Evolutionary conservation across 2,888 invertebrate species (phyloP).

Genomic region (Eucera pruinosa): DNA sequence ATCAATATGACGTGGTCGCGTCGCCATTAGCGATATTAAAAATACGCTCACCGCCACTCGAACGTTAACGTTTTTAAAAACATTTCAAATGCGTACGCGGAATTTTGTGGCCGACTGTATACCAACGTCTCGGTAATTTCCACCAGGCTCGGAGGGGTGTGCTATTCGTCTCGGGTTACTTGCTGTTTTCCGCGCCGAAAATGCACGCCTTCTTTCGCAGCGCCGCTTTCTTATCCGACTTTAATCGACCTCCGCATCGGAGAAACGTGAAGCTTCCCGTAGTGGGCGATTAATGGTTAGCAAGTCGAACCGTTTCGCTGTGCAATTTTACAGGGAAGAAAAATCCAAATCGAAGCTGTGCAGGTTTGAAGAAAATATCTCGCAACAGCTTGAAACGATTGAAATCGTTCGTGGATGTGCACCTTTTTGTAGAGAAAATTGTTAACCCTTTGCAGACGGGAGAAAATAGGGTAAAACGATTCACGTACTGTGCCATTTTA

Average conservation of each 20-base stretch:
- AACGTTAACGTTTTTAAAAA: no score
- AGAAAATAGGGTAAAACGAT: no score
- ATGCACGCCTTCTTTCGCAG: not conserved
- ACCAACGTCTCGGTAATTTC: constrained; percentile 34
- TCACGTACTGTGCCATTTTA: no score
- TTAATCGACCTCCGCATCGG: not conserved
- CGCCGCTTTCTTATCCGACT: constrained; percentile 2
- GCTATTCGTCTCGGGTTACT: constrained; percentile 38
- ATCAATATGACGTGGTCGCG: no score
- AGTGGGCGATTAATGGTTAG: constrained; percentile 4
- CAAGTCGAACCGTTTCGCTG: not conserved
- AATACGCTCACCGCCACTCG: no score
- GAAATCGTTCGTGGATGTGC: no score
- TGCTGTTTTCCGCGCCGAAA: not conserved
- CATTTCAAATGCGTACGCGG: no score
- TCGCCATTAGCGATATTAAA: no score
- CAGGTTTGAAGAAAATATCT: not conserved
- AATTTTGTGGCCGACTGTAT: no score
- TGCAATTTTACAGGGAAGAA: not conserved
- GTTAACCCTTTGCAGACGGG: no score
- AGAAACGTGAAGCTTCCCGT: not conserved
- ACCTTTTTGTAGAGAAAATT: no score
- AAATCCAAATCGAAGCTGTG: not conserved
- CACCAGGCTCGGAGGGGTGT: constrained; percentile 28
- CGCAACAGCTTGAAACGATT: not conserved